A percentile compares a stretch with the other conserved stretches of the same genome.
These are phyloP conservation scores for Rafetus swinhoei DNA, from an alignment of 2,113 vertebrate genomes.

Conservation along the genomic window DNA sequence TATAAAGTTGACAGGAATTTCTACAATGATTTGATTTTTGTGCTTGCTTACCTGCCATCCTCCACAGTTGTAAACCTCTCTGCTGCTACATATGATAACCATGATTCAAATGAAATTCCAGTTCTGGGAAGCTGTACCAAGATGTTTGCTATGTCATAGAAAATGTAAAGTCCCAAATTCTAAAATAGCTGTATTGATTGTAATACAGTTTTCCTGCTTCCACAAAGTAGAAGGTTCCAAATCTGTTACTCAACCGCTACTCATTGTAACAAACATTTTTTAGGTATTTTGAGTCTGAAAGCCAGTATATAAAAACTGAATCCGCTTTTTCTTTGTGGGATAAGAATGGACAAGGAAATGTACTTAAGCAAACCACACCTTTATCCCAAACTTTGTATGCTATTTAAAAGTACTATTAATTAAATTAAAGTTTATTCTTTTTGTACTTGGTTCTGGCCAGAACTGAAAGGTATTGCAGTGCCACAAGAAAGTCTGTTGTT, in stretches of 20 bases:
- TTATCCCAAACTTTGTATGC: background rate
- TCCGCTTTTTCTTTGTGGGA: background rate
- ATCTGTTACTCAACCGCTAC: background rate
- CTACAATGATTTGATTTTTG: slow-evolving; percentile 7
- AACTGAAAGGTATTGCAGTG: background rate
- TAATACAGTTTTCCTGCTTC: background rate
- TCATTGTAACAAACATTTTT: background rate
- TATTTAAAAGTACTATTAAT: background rate
- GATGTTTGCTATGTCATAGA: background rate
- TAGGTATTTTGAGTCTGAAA: background rate
- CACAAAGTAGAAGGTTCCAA: rapidly evolving
- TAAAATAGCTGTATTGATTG: background rate
- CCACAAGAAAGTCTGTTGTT: background rate
- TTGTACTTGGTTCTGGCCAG: background rate
- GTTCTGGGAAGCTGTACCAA: background rate
- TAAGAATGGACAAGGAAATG: background rate
- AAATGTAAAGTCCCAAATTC: background rate
- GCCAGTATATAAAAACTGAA: background rate
- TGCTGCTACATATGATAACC: background rate
- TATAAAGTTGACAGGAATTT: background rate
- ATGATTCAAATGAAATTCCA: background rate
- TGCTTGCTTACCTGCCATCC: background rate
- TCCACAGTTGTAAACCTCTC: background rate
- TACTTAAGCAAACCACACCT: background rate
- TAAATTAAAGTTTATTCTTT: background rate